phyloP scores from a whole-genome alignment of 64 coral and sea anemone genomes.

The Stichodactyla helianthus region DNA sequence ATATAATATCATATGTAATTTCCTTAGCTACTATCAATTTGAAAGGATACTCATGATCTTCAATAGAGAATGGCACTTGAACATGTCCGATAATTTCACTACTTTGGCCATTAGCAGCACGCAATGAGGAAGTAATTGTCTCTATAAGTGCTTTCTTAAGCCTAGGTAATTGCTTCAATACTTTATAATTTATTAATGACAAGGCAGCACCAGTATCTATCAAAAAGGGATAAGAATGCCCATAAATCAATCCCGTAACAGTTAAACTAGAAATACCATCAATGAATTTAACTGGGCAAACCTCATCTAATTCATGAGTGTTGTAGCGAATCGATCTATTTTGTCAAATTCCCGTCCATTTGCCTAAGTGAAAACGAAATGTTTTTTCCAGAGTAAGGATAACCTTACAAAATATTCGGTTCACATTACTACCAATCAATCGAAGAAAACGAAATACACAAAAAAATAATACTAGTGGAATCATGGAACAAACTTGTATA shows the following conservation, averaged over 20 bases:
- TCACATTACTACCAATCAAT: not conserved
- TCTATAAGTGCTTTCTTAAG: not conserved
- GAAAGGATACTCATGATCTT: no score
- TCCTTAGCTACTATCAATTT: no score
- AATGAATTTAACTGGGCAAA: not conserved
- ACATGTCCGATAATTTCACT: no score
- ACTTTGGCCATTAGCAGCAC: no score
- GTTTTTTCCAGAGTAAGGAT: not conserved
- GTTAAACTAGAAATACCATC: not conserved
- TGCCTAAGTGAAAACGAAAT: not conserved
- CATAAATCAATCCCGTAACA: not conserved
- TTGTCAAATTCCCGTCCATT: not conserved
- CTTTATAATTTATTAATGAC: not conserved
- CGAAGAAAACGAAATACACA: not conserved
- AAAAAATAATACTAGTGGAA: not conserved
- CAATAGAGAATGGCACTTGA: no score
- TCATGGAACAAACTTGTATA: not conserved
- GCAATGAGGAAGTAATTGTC: not conserved
- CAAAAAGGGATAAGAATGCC: not conserved
- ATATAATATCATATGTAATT: no score
- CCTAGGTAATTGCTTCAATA: not conserved
- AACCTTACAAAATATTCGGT: not conserved
- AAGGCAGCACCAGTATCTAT: conserved; percentile 2
- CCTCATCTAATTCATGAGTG: not conserved
- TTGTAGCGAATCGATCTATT: not conserved